A percentile compares a stretch with the other conserved stretches of the same genome.
phyloP scores from a whole-genome alignment of 2,113 vertebrate genomes.

The Cyphotilapia sp. region DNA sequence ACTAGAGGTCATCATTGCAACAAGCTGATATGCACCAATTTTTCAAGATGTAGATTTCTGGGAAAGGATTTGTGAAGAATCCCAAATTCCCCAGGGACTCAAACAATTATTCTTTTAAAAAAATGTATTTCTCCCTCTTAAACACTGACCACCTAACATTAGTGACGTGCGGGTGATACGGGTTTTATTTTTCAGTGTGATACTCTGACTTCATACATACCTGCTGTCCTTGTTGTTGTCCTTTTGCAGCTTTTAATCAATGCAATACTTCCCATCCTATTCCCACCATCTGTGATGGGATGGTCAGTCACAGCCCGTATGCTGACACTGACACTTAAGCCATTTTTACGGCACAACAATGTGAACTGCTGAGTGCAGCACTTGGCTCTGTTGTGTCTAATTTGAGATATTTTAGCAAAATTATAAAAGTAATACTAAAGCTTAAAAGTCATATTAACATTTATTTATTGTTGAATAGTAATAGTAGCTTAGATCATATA shows the following conservation, averaged over 20 bases:
- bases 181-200: neutral
- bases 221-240: neutral
- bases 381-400: neutral
- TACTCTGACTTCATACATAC: neutral
- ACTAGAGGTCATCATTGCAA: neutral
- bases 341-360: neutral
- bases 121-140: neutral
- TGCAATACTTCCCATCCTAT: neutral
- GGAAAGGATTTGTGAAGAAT: neutral
- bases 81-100: neutral
- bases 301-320: neutral
- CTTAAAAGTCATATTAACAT: neutral
- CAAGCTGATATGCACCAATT: neutral
- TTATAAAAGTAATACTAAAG: neutral
- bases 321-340: neutral
- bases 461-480: neutral
- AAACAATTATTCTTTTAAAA: neutral
- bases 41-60: neutral
- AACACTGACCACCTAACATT: neutral
- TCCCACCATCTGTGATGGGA: neutral
- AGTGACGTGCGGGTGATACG: neutral
- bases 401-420: neutral
- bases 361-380: neutral
- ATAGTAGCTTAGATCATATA: neutral
- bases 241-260: constrained; percentile 3